Percentiles rank a stretch among this genome's conserved stretches.
These are phyloP conservation scores for Stenolophus ochropezus DNA, from an alignment of 2,888 invertebrate genomes.

Conservation along the genomic window DNA sequence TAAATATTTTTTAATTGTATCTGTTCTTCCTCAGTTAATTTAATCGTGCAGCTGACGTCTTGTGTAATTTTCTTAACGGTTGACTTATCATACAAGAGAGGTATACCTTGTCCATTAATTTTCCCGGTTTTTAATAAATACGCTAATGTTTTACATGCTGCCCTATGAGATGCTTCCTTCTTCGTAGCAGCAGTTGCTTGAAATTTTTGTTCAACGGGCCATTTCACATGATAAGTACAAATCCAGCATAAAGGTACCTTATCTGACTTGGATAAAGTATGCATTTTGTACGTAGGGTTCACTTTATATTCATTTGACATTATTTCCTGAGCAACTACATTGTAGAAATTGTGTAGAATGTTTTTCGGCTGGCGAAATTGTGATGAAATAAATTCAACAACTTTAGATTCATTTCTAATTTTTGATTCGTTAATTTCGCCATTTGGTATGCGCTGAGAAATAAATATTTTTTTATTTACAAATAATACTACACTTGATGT, in stretches of 20 bases:
- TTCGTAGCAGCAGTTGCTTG: slow-evolving; percentile 75
- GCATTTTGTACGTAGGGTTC: slow-evolving; percentile 70
- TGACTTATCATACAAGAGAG: slow-evolving; percentile 73
- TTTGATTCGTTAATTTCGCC: neutral
- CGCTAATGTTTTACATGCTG: slow-evolving; percentile 75
- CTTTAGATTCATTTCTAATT: slow-evolving; percentile 59
- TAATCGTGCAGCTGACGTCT: slow-evolving; percentile 69
- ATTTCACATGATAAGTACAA: slow-evolving; percentile 75
- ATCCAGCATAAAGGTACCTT: slow-evolving; percentile 72
- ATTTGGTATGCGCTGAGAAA: slow-evolving; percentile 18
- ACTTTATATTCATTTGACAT: slow-evolving; percentile 72
- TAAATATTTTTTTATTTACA: slow-evolving; percentile 17
- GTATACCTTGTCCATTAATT: slow-evolving; percentile 74
- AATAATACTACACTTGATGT: neutral
- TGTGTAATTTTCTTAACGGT: slow-evolving; percentile 71
- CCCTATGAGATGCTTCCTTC: slow-evolving; percentile 74
- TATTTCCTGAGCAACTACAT: slow-evolving; percentile 73
- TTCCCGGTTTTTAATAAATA: slow-evolving; percentile 75
- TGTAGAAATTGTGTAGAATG: slow-evolving; percentile 73
- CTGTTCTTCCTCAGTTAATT: slow-evolving; percentile 70
- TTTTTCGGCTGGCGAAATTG: slow-evolving; percentile 75
- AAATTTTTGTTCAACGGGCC: slow-evolving; percentile 78
- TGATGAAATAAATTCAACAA: slow-evolving; percentile 69
- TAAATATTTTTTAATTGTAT: slow-evolving; percentile 73
- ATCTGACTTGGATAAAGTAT: slow-evolving; percentile 65